phyloP scores from a whole-genome alignment of 2,888 invertebrate genomes.

The Oligia fasciuncula region DNA sequence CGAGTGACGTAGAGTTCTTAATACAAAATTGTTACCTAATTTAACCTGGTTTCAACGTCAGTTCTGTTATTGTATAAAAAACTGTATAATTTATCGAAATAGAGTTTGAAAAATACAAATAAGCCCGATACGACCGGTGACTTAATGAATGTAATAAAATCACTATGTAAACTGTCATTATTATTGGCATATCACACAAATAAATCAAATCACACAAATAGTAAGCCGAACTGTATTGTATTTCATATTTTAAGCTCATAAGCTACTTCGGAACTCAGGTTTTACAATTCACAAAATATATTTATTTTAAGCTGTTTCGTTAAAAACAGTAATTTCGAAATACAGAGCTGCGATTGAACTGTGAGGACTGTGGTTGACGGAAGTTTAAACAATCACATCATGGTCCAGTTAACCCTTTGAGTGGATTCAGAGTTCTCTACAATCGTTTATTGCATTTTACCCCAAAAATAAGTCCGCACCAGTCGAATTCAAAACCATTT shows the following conservation, averaged over 20 bases:
- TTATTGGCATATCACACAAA: neutral
- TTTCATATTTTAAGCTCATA: neutral
- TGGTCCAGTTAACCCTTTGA: neutral
- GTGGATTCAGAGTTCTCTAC: neutral
- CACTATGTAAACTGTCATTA: neutral
- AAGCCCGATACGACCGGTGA: neutral
- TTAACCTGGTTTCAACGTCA: too few relatives aligned
- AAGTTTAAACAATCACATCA: conserved; percentile 1
- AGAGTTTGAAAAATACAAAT: neutral
- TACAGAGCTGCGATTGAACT: conserved; percentile 11
- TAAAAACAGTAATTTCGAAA: conserved; percentile 2
- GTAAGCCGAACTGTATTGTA: neutral
- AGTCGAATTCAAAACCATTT: neutral
- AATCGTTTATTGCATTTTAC: neutral
- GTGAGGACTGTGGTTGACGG: neutral
- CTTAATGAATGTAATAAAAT: neutral
- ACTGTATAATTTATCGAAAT: neutral
- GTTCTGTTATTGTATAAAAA: neutral
- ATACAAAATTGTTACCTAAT: too few relatives aligned
- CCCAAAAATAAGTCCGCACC: neutral
- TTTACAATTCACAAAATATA: conserved; percentile 18
- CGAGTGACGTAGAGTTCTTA: too few relatives aligned
- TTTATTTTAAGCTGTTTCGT: conserved; percentile 9
- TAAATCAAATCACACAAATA: neutral
- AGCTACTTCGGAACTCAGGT: neutral